Base-by-base conservation (phyloP, 2,888 invertebrate species). In the Heliconius sara region DNA sequence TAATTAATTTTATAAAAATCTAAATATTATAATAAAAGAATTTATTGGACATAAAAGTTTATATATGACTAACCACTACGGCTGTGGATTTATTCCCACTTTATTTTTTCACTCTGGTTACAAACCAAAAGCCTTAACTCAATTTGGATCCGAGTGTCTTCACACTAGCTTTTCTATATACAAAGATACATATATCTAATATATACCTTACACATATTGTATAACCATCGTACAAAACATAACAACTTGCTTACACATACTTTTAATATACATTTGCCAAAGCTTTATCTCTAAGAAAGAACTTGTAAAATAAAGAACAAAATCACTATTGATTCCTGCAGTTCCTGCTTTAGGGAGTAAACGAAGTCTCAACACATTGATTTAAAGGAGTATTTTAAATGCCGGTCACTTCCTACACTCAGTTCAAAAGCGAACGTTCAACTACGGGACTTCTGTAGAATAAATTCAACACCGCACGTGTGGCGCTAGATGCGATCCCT, bases 331-430 rank as follows among this genome's bases (percentile, higher is more conserved):
- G 39, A 60, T 13, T 65, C 25, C 25, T n/a, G 13, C 57, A 73
- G 27, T 66, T 75, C 65, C 43, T 75, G 30, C 77, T 77, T 63
- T 76, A 30, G 75, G 77, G 60, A 27, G 63, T 63, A 67, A 68
- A 66, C 63, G 63, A 77, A 80, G 79, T 79, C 82, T 83, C 79
- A 81, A 83, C 80, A 84, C 60, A 73, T 73, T 60, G 82, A 83
- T 83, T 83, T 84, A 79, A 77, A 83, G 80, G 80, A 83, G 81
- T 85, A 85, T 83, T 85, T 85, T 83, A 86, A 85, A 86, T 84
- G 86, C 85, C 79, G 84, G 85, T 83, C 85, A 84, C 83, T 85
- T 80, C 82, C 81, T 83, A 83, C 79, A 82, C 81, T 83, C 83
- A 83, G 74, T 74, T 78, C 81, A 81, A 79, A 84, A 82, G 83